phyloP scores from a whole-genome alignment of 2,888 invertebrate genomes.

The Acanthopleura granulata region DNA sequence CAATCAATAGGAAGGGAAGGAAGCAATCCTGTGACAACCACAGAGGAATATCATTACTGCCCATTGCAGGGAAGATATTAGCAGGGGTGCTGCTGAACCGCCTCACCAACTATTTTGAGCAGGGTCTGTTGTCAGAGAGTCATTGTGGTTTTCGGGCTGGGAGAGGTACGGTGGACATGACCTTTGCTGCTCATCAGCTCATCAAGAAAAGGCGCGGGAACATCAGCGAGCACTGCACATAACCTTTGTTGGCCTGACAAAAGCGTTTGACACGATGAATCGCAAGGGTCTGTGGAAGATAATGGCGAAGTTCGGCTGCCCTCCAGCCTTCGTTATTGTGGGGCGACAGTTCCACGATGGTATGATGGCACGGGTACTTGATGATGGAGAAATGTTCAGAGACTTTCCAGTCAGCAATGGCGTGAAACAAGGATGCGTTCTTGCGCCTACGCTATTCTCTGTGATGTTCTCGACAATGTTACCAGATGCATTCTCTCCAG shows the following conservation, averaged over 20 bases:
- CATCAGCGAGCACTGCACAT: neutral
- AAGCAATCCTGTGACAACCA: constrained; percentile 3
- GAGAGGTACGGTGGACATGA: neutral
- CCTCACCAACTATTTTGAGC: neutral
- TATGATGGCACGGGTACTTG: neutral
- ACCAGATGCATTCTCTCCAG: too few species aligned
- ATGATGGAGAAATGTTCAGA: constrained; percentile 15
- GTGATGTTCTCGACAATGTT: too few species aligned
- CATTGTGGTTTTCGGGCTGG: neutral
- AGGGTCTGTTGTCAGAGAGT: neutral
- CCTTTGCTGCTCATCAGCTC: neutral
- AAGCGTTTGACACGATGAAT: constrained; percentile 1
- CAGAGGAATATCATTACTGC: neutral
- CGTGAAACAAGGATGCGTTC: constrained; percentile 28
- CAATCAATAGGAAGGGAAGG: neutral
- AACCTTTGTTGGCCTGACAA: neutral
- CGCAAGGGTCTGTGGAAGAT: constrained; percentile 28
- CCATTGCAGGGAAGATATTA: neutral
- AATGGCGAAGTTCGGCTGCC: constrained; percentile 26
- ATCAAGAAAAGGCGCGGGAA: neutral
- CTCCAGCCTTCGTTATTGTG: constrained; percentile 23
- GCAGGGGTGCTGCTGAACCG: neutral
- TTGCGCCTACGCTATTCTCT: too few species aligned
- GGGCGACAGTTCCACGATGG: constrained; percentile 21
- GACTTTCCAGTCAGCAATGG: constrained; percentile 27